Evolutionary conservation across 2,797 vertebrate genomes (phyloP).

Genomic region (Acanthurus lineatus): DNA sequence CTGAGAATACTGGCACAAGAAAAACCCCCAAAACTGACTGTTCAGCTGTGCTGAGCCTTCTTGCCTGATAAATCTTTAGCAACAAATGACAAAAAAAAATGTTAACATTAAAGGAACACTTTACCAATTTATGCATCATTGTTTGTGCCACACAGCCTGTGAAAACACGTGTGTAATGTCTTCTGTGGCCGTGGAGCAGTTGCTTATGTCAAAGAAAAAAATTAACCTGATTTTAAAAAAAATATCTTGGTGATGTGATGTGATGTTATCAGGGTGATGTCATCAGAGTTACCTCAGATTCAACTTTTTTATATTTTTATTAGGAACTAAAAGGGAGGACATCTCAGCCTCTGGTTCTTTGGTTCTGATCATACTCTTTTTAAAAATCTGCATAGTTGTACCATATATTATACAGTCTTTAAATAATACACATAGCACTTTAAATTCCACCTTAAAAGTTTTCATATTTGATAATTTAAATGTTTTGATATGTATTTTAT

Average conservation of each 20-base stretch:
- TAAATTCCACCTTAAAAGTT: neutral
- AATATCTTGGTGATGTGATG: too few relatives aligned
- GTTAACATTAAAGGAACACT: too few relatives aligned
- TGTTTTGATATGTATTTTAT: neutral
- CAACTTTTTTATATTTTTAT: neutral
- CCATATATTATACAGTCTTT: neutral
- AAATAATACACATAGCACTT: neutral
- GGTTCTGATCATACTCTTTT: neutral
- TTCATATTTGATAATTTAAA: neutral
- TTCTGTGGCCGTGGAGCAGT: neutral
- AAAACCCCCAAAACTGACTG: constrained; percentile 1
- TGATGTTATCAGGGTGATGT: neutral
- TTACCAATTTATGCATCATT: neutral
- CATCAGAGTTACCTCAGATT: neutral
- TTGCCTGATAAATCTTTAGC: constrained; percentile 9
- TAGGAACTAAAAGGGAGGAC: neutral
- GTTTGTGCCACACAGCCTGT: too few relatives aligned
- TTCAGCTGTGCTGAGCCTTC: neutral
- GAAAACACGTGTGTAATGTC: neutral
- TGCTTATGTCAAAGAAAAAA: neutral
- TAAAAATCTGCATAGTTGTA: neutral
- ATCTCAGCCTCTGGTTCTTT: constrained; percentile 2
- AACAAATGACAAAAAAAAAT: constrained; percentile 1
- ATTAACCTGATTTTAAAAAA: too few relatives aligned
- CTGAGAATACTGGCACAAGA: neutral